phyloP scores from a whole-genome alignment of 2,113 vertebrate genomes.

The Calonectris borealis region DNA sequence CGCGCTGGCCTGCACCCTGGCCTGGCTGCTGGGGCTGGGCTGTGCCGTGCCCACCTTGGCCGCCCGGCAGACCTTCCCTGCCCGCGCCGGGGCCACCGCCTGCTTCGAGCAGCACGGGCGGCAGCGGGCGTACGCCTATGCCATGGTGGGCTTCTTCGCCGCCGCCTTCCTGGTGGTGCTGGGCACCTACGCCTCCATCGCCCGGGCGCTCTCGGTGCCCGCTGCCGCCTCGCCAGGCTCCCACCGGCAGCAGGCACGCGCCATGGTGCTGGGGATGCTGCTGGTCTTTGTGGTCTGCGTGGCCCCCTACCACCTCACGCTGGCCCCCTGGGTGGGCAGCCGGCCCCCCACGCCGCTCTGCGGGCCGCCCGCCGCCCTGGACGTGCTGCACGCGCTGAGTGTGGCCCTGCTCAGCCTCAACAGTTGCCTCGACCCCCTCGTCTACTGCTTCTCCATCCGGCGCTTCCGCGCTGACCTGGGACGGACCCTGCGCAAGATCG shows the following conservation, averaged over 20 bases:
- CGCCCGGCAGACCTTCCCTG: conserved; percentile 21
- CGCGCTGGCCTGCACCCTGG: not conserved
- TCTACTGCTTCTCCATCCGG: conserved; percentile 66
- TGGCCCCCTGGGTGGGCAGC: conserved; percentile 63
- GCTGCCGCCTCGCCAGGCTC: not conserved
- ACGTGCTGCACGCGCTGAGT: conserved; percentile 49
- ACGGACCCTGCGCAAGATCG: not conserved
- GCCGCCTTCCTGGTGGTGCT: conserved; percentile 63
- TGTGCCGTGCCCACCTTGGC: conserved; percentile 49
- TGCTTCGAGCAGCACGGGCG: conserved; percentile 60
- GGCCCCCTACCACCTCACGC: conserved; percentile 65
- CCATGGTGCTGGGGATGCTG: conserved; percentile 69
- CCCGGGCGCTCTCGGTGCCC: not conserved
- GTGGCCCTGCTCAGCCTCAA: conserved; percentile 71
- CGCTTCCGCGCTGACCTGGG: conserved; percentile 47
- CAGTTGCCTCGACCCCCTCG: conserved; percentile 68
- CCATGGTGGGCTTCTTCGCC: conserved; percentile 41
- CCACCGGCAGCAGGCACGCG: conserved; percentile 39
- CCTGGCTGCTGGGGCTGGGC: conserved; percentile 61
- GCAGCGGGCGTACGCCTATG: not conserved
- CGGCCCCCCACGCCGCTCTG: not conserved
- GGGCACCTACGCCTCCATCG: conserved; percentile 49
- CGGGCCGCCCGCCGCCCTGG: not conserved
- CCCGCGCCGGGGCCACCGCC: not conserved
- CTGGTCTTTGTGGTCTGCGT: conserved; percentile 67